These are phyloP conservation scores for Druon quercuslanigerum DNA, from an alignment of 1,140 invertebrate genomes.

Conservation along the genomic window DNA sequence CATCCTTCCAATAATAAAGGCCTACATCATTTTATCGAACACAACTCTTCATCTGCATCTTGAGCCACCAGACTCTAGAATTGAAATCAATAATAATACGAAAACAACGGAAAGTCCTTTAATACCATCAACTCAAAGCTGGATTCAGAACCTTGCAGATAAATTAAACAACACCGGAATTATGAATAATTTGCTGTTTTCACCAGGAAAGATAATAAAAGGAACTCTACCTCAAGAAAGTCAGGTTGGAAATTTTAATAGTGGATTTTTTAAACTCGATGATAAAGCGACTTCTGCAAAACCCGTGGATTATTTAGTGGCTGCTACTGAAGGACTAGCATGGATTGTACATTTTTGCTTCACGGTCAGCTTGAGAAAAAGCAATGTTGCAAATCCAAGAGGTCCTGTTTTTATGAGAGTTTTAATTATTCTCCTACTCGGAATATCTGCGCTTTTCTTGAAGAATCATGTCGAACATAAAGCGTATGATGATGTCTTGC, in stretches of 20 bases:
- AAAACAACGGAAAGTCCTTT: not conserved
- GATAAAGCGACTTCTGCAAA: conserved; percentile 63
- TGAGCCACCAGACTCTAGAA: not conserved
- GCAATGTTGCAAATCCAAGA: conserved; percentile 80
- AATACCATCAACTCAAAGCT: not conserved
- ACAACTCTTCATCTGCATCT: conserved; percentile 43
- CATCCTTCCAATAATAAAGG: conserved; percentile 80
- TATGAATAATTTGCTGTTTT: conserved; percentile 47
- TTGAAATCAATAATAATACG: not conserved
- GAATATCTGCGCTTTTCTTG: conserved; percentile 59
- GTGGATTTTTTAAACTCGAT: conserved; percentile 44
- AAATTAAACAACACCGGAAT: conserved; percentile 45
- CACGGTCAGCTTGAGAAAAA: conserved; percentile 81
- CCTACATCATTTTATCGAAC: conserved; percentile 78
- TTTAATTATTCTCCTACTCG: conserved; percentile 64
- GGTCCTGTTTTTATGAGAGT: conserved; percentile 82
- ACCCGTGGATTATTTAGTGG: conserved; percentile 82
- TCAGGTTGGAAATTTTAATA: not conserved
- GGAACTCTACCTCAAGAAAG: not conserved
- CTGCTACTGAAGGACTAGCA: conserved; percentile 81
- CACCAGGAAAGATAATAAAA: not conserved
- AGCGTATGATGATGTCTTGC: conserved; percentile 58
- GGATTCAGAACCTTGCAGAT: conserved; percentile 41
- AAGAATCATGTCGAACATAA: conserved; percentile 60
- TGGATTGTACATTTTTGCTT: conserved; percentile 89